Evolutionary conservation across 2,113 vertebrate species (phyloP), one percentile per base, ranked within the genome.

Genomic region (Podiceps cristatus): DNA sequence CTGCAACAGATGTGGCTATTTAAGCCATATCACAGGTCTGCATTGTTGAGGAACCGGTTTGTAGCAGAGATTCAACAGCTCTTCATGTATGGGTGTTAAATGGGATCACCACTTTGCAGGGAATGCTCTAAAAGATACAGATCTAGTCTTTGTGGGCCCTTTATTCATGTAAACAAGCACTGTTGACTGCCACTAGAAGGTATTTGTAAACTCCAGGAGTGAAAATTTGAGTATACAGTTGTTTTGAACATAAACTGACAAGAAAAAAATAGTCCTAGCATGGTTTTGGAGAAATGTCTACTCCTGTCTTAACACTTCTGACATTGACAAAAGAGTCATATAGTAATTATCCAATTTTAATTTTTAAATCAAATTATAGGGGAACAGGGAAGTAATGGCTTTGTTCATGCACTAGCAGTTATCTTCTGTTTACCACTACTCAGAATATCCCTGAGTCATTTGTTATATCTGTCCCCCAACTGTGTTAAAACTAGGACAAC

Each of bases 301-400:
- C 72, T 76, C 7, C 78, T 90, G 74, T 82, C 42, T 88, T 86
- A 69, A 83, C 45, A 7, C 9, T 84, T 93, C 73, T 79, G 31
- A 55, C 82, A 78, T 76, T 95, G 93, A 94, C 63, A 85, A 84
- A 96, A 95, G 73, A 97, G 86, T 96, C 91, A 91, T 86, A 18
- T 67, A 76, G 55, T 91, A 97, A 97, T 97, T 95, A 96, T 55
- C 71, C 76, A 79, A 47, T 96, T 98, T 95, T 96, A 80, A 91
- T 95, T 96, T 95, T 95, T 67, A 86, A 96, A 87, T 90, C 47
- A 93, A 96, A 90, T 96, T 93, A 63, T 67, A 89, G 77, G 60
- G 68, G 85, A 77, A 35, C 53, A 72, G 69, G 83, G 78, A 96
- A 95, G 88, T 88, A 97, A 95, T 93, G 93, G 60, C 78, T 95